phyloP scores from a whole-genome alignment of 2,113 vertebrate genomes.

The Scortum barcoo region DNA sequence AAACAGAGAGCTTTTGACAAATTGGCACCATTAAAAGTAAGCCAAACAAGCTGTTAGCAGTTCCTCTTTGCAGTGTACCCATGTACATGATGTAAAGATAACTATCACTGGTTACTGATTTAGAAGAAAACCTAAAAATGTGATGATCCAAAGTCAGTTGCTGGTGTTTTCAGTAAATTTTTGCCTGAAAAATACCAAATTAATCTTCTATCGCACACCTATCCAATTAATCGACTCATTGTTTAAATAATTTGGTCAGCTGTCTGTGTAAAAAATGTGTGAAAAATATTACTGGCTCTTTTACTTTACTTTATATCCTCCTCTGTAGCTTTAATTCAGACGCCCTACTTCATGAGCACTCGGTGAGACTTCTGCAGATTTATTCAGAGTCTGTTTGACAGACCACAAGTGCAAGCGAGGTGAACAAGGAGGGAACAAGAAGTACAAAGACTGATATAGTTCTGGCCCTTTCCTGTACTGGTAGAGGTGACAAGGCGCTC shows the following conservation, averaged over 20 bases:
- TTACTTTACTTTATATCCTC: neutral
- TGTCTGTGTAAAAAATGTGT: neutral
- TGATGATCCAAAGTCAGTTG: neutral
- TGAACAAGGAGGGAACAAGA: constrained; percentile 48
- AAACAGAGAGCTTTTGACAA: neutral
- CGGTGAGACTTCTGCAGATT: constrained; percentile 9
- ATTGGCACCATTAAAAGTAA: neutral
- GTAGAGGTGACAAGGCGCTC: constrained; percentile 62
- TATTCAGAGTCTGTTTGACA: constrained; percentile 19
- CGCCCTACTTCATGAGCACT: neutral
- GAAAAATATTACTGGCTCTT: neutral
- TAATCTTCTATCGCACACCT: neutral
- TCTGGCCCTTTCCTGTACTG: constrained; percentile 38
- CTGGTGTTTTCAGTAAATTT: neutral
- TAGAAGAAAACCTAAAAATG: neutral
- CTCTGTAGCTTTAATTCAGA: neutral
- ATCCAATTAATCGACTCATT: neutral
- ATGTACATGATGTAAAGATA: neutral
- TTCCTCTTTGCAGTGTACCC: neutral
- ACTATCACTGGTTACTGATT: neutral
- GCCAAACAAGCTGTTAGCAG: neutral
- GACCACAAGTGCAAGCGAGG: constrained; percentile 52
- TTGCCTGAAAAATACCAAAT: neutral
- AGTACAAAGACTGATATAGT: constrained; percentile 55
- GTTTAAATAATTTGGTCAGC: neutral